Base-by-base conservation (phyloP, 2,797 vertebrate genomes). In the Syncerus caffer region DNA sequence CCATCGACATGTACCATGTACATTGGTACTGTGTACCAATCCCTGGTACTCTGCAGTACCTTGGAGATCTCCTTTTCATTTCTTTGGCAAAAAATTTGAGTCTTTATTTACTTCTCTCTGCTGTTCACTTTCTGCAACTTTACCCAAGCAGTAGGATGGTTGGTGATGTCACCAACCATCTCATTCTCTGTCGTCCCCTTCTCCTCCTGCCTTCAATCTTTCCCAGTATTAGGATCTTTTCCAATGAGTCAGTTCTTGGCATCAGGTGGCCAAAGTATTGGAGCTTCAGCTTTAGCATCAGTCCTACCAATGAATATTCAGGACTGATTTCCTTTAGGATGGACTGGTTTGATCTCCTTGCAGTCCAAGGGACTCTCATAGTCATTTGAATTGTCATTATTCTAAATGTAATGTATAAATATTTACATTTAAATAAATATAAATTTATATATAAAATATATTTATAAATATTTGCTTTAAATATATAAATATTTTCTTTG, bases 321-420 rank as follows among this genome's bases (percentile, higher is more conserved):
- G 64, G 8, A 34, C 64, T 34, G 64, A 34, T 67, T 19, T 67
- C 64, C n/a, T 34, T 34, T 34, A 67, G n/a, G n/a, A 67, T 21
- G 10, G 64, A 34, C n/a, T 67, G 62, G n/a, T 67, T 67, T 34
- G n/a, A 34, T 67, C n/a, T 67, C 62, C 62, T 34, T 67, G n/a
- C 17, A 67, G 64, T 67, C n/a, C n/a, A 67, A 67, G 64, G 64
- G n/a, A 67, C 64, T 34, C n/a, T 64, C 27, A 78, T 67, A 96
- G 58, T 85, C 47, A 82, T 97, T 92, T 83, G 74, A 85, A 85
- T 95, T 53, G 50, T 84, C 79, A 60, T 55, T 90, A 90, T n/a
- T 50, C 42, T 95, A 38, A 19, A 79, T 45, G 13, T 60, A 88
- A 87, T 91, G 6, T 67, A 42, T 57, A 67, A 67, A 19, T 67